Percentiles rank a stretch among this genome's conserved stretches.
Evolutionary conservation across 2,113 vertebrate genomes (phyloP).

Genomic region (Mus spicilegus): DNA sequence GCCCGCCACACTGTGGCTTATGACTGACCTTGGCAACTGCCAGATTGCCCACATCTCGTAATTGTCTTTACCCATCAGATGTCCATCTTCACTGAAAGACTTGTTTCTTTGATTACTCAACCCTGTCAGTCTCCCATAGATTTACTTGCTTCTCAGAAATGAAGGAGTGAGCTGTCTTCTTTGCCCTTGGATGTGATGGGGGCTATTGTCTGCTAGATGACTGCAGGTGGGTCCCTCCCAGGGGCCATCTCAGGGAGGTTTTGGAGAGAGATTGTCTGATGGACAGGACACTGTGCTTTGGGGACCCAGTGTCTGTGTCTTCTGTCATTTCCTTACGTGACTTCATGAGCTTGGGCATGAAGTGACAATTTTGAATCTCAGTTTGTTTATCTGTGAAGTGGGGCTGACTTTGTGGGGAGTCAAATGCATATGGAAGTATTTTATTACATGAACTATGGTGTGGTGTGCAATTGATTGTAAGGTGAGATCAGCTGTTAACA

Average conservation of each 20-base stretch:
- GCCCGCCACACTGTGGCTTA: constrained; percentile 30
- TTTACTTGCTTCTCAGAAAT: not conserved
- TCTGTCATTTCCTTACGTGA: not conserved
- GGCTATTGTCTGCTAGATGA: not conserved
- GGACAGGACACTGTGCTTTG: not conserved
- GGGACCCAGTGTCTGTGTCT: not conserved
- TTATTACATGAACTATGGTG: not conserved
- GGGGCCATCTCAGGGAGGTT: not conserved
- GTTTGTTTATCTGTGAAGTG: not conserved
- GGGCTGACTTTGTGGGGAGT: not conserved
- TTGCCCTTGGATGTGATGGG: constrained; percentile 33
- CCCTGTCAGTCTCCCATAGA: not conserved
- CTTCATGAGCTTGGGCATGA: not conserved
- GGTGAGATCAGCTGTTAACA: not conserved
- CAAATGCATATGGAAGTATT: not conserved
- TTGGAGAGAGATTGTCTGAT: not conserved
- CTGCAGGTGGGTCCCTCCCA: not conserved
- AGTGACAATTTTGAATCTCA: not conserved
- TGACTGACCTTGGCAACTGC: constrained; percentile 55
- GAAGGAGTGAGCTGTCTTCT: not conserved
- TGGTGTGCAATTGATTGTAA: not conserved
- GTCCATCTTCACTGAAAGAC: constrained; percentile 45
- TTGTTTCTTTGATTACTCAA: constrained; percentile 5
- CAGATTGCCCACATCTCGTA: not conserved
- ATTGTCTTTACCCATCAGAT: constrained; percentile 56